These are phyloP conservation scores for Orchesellides sinensis DNA, from an alignment of 2,888 invertebrate genomes.

Conservation along the genomic window DNA sequence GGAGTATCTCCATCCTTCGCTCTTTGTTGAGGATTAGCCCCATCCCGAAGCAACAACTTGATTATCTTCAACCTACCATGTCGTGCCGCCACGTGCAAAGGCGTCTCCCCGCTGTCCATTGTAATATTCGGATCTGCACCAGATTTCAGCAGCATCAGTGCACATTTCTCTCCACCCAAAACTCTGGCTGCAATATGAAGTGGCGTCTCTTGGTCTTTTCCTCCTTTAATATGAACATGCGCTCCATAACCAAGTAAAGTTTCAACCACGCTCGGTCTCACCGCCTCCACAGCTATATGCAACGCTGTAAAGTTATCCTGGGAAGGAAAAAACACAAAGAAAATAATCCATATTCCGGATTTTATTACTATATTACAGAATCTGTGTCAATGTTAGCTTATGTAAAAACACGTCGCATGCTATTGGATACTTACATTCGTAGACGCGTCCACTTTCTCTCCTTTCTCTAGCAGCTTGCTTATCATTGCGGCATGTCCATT, in stretches of 20 bases:
- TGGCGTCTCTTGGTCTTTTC: slow-evolving; percentile 93
- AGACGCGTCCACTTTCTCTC: slow-evolving; percentile 96
- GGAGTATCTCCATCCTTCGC: slow-evolving; percentile 98
- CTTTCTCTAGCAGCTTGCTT: slow-evolving; percentile 95
- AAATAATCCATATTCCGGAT: too few species aligned
- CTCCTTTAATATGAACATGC: slow-evolving; percentile 95
- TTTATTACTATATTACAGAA: too few species aligned
- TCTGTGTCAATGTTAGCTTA: too few species aligned
- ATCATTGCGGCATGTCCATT: slow-evolving; percentile 98
- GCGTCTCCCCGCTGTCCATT: slow-evolving; percentile 97
- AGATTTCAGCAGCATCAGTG: slow-evolving; percentile 97
- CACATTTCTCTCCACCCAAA: slow-evolving; percentile 93
- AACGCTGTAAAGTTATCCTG: slow-evolving; percentile 98
- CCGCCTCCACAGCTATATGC: slow-evolving; percentile 97
- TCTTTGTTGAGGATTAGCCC: slow-evolving; percentile 93
- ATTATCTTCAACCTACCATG: slow-evolving; percentile 93
- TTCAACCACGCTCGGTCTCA: slow-evolving; percentile 96
- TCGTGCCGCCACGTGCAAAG: slow-evolving; percentile 93
- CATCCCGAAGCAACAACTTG: slow-evolving; percentile 91
- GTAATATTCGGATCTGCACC: slow-evolving; percentile 97
- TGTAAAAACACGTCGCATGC: too few species aligned
- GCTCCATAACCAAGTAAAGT: slow-evolving; percentile 97
- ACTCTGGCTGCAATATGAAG: slow-evolving; percentile 97
- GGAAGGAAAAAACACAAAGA: too few species aligned
- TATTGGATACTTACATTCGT: slow-evolving; percentile 97